Conservation (phyloP, 1,140 invertebrate genomes). For the Hesperophylax magnus region DNA sequence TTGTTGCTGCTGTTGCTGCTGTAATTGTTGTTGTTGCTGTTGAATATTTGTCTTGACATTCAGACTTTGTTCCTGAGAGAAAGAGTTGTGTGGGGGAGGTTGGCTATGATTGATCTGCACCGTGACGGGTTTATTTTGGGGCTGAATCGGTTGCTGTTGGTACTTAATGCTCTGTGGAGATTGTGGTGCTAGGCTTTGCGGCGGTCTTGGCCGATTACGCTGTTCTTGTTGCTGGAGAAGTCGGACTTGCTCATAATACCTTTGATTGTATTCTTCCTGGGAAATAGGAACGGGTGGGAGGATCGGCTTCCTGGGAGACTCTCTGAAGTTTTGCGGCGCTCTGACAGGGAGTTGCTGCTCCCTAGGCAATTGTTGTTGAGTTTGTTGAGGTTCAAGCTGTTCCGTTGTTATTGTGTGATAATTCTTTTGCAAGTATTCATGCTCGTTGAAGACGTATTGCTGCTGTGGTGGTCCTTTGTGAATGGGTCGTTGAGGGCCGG, state of each 20-base stretch:
- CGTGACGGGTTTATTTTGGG: slow-evolving; percentile 65
- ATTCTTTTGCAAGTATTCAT: slow-evolving; percentile 70
- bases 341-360: slow-evolving; percentile 62
- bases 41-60: slow-evolving; percentile 60
- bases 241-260: slow-evolving; percentile 58
- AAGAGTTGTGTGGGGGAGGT: slow-evolving; percentile 49
- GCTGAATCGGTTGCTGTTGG: slow-evolving; percentile 58
- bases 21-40: slow-evolving; percentile 57
- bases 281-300: slow-evolving; percentile 56
- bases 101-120: slow-evolving; percentile 50
- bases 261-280: slow-evolving; percentile 57
- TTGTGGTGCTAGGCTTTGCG: slow-evolving; percentile 62
- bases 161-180: slow-evolving; percentile 57
- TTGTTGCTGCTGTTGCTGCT: slow-evolving; percentile 22
- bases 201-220: slow-evolving; percentile 62
- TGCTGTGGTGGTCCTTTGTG: slow-evolving; percentile 62
- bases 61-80: slow-evolving; percentile 37
- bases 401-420: slow-evolving; percentile 70
- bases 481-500: slow-evolving; percentile 65
- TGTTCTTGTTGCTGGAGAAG: slow-evolving; percentile 59
- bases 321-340: slow-evolving; percentile 61
- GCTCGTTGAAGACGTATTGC: slow-evolving; percentile 66
- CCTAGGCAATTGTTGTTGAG: slow-evolving; percentile 57
- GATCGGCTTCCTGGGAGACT: slow-evolving; percentile 61
- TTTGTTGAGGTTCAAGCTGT: slow-evolving; percentile 62